Conservation (phyloP, 2,113 vertebrate species). For the Xiphias gladius region DNA sequence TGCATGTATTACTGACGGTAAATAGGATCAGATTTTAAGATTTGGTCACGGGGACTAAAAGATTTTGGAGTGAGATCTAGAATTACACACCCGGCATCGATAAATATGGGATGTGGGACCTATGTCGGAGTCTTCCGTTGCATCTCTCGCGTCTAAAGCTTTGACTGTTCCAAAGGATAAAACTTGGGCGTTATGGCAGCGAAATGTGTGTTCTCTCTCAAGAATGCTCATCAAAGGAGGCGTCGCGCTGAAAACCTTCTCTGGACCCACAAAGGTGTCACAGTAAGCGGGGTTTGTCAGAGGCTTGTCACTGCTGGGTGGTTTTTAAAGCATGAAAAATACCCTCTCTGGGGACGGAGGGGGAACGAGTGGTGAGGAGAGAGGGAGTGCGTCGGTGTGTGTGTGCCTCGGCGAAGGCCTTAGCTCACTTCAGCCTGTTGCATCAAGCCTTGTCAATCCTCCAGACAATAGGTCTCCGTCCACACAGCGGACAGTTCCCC, state of each 20-base stretch:
- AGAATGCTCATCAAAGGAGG: slow-evolving; percentile 74
- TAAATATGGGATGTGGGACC: no score
- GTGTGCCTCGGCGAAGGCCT: slow-evolving; percentile 44
- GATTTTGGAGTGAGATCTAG: slow-evolving; percentile 15
- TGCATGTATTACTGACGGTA: neutral
- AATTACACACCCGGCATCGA: slow-evolving; percentile 11
- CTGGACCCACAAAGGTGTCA: slow-evolving; percentile 80
- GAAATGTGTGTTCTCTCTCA: slow-evolving; percentile 65
- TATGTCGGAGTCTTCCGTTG: slow-evolving; percentile 39
- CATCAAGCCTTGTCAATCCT: slow-evolving; percentile 81
- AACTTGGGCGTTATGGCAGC: slow-evolving; percentile 33
- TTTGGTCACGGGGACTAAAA: slow-evolving; percentile 6
- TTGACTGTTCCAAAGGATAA: slow-evolving; percentile 72
- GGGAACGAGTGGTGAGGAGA: slow-evolving; percentile 47
- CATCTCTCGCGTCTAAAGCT: slow-evolving; percentile 53
- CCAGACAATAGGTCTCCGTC: slow-evolving; percentile 78
- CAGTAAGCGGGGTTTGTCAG: slow-evolving; percentile 77
- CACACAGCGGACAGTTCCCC: slow-evolving; percentile 47
- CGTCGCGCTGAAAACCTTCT: slow-evolving; percentile 70
- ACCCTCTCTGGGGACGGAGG: slow-evolving; percentile 65
- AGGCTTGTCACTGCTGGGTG: slow-evolving; percentile 79
- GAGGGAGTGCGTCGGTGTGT: slow-evolving; percentile 10
- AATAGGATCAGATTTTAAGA: neutral
- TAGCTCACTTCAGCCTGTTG: slow-evolving; percentile 75
- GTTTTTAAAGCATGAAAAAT: slow-evolving; percentile 79